These are phyloP conservation scores for Pocillopora damicornis DNA, from an alignment of 64 coral and sea anemone genomes.

Conservation along the genomic window DNA sequence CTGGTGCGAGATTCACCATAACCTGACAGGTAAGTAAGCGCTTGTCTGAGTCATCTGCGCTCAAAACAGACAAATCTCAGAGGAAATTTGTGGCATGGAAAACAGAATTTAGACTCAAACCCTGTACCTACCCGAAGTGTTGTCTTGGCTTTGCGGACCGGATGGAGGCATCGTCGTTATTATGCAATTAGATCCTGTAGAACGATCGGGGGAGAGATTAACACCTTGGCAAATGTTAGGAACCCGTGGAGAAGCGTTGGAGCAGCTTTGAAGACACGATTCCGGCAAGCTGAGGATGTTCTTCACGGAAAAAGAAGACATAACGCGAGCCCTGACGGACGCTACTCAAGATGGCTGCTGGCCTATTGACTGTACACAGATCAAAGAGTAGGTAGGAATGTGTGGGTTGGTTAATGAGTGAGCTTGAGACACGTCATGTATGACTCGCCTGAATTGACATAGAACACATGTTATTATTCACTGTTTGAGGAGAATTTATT, in stretches of 20 bases:
- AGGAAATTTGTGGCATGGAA: neutral
- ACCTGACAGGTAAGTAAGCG: neutral
- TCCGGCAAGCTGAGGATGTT: conserved; percentile 86
- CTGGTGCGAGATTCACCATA: neutral
- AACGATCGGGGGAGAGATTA: conserved; percentile 54
- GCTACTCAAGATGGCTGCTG: conserved; percentile 93
- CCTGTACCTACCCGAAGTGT: conserved; percentile 28
- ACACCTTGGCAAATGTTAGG: conserved; percentile 83
- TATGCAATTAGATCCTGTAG: conserved; percentile 44
- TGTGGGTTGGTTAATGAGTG: conserved; percentile 79
- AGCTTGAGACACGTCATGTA: conserved; percentile 92
- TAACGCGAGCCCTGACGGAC: conserved; percentile 55
- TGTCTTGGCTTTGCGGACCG: conserved; percentile 35
- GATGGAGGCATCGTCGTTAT: conserved; percentile 42
- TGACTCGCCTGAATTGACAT: conserved; percentile 89
- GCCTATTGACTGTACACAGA: conserved; percentile 86
- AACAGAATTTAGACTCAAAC: conserved; percentile 3
- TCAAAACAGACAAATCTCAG: neutral
- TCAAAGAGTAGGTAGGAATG: conserved; percentile 82
- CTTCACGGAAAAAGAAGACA: conserved; percentile 97
- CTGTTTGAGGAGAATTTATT: conserved; percentile 89
- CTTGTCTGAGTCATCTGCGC: neutral
- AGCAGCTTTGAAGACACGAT: conserved; percentile 68
- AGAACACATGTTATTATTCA: conserved; percentile 83
- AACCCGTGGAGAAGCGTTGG: conserved; percentile 57